Conservation (phyloP, 2,797 vertebrate species). For the Syndactyla subalaris region DNA sequence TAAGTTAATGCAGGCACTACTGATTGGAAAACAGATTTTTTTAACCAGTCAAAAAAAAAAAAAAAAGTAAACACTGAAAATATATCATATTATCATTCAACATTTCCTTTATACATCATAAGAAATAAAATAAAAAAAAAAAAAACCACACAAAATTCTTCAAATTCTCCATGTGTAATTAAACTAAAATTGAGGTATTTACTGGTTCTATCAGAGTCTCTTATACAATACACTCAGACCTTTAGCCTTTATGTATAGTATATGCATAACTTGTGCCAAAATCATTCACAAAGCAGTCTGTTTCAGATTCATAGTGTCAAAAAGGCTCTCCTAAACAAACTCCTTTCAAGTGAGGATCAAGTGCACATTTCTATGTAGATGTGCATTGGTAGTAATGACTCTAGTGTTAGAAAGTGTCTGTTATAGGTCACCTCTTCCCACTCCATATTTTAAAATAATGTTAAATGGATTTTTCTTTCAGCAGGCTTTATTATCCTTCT, state of each 20-base stretch:
- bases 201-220: not conserved
- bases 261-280: not conserved
- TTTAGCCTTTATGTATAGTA: not conserved
- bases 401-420: not conserved
- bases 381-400: not conserved
- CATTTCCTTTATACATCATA: not conserved
- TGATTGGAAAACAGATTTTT: not conserved
- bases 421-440: not conserved
- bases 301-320: constrained; percentile 51
- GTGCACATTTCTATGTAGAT: not conserved
- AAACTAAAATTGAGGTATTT: not conserved
- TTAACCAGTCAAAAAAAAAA: not conserved
- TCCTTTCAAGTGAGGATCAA: constrained; percentile 20
- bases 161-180: not conserved
- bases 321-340: constrained; percentile 13
- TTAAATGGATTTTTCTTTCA: not conserved
- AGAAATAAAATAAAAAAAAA: not conserved
- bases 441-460: not conserved
- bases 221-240: not conserved
- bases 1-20: not conserved
- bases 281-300: constrained; percentile 10
- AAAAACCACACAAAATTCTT: not conserved
- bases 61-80: not conserved
- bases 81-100: not conserved
- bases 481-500: not conserved